These are phyloP conservation scores for Corbicula japonica DNA, from an alignment of 2,888 invertebrate genomes.

Conservation along the genomic window DNA sequence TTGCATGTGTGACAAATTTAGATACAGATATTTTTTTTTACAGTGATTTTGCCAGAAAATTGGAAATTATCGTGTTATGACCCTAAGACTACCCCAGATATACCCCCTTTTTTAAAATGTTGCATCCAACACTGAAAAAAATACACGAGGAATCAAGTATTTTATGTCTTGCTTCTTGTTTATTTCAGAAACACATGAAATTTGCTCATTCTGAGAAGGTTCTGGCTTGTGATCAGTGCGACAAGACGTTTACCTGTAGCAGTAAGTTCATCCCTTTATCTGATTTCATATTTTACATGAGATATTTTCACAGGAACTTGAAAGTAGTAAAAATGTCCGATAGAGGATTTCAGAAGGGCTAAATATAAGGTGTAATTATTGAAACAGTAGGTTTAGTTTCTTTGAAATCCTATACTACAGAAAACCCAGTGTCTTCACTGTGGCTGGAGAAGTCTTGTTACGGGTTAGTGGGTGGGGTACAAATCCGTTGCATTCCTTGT, in stretches of 20 bases:
- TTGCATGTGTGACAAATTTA: not conserved
- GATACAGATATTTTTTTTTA: not conserved
- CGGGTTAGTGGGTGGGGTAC: no score
- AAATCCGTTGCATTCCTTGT: no score
- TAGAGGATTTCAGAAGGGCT: not conserved
- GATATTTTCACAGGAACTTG: not conserved
- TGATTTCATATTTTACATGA: not conserved
- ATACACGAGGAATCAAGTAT: not conserved
- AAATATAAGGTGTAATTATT: not conserved
- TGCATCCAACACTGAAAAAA: not conserved
- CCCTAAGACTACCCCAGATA: not conserved
- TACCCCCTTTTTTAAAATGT: not conserved
- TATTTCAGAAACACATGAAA: conserved; percentile 26
- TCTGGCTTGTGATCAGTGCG: conserved; percentile 14
- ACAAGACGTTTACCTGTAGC: conserved; percentile 16
- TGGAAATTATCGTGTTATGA: not conserved
- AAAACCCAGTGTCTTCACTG: not conserved
- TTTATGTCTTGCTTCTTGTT: not conserved
- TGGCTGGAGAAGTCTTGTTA: not conserved
- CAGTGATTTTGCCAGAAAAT: not conserved
- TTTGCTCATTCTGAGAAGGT: conserved; percentile 28
- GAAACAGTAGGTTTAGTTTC: not conserved
- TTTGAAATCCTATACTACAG: not conserved
- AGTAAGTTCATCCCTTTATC: conserved; percentile 12
- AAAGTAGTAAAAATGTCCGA: not conserved